A percentile compares a stretch with the other conserved stretches of the same genome.
These are phyloP conservation scores for Anniella stebbinsi DNA, from an alignment of 2,797 vertebrate species.

Conservation along the genomic window DNA sequence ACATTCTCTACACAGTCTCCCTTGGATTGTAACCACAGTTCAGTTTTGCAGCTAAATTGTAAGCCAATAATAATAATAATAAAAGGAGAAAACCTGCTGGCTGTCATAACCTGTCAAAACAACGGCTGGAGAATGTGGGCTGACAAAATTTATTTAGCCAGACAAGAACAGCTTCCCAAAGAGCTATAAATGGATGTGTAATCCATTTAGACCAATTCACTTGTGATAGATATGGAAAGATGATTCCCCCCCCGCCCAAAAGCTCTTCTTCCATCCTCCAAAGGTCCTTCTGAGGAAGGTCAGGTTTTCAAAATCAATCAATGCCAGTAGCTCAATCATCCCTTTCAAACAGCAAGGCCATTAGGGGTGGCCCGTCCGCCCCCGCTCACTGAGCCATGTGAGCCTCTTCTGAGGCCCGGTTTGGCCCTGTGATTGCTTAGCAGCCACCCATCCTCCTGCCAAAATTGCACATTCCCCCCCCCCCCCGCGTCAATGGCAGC, in stretches of 20 bases:
- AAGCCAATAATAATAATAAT: neutral
- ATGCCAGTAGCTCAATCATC: neutral
- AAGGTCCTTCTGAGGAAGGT: neutral
- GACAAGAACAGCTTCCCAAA: neutral
- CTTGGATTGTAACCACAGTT: neutral
- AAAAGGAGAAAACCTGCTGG: neutral
- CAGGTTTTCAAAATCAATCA: rapidly evolving
- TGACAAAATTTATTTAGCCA: neutral
- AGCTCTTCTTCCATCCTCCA: neutral
- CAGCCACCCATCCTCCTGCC: too few relatives aligned
- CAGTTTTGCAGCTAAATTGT: neutral
- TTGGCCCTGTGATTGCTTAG: too few relatives aligned
- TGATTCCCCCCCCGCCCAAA: too few relatives aligned
- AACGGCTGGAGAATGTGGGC: rapidly evolving
- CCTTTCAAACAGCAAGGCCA: neutral
- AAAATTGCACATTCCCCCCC: too few relatives aligned
- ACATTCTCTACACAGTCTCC: neutral
- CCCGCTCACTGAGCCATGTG: too few relatives aligned
- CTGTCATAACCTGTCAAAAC: neutral
- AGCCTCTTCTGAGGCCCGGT: too few relatives aligned
- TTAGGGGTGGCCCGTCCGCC: too few relatives aligned
- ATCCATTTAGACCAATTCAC: neutral
- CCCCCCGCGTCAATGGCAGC: too few relatives aligned
- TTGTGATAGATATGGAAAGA: neutral
- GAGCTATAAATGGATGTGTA: neutral